Percentiles rank a stretch among this genome's conserved stretches.
Evolutionary conservation across 2,113 vertebrate genomes (phyloP).

Genomic region (Solea senegalensis): DNA sequence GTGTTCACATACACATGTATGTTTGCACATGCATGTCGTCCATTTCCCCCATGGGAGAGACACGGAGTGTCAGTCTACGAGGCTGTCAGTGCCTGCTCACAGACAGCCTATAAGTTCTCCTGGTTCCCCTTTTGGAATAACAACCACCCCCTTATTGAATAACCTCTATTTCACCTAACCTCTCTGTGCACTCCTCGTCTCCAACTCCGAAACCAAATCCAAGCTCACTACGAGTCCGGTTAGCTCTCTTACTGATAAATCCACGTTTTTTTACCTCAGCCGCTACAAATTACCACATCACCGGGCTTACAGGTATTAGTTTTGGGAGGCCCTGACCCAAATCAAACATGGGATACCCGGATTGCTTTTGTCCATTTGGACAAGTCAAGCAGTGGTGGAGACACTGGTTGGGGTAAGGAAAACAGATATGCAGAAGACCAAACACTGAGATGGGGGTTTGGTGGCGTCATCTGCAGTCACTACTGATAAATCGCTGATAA

Average conservation of each 20-base stretch:
- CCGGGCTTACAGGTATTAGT: slow-evolving; percentile 79
- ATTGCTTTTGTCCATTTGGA: slow-evolving; percentile 65
- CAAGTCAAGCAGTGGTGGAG: slow-evolving; percentile 50
- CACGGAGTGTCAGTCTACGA: slow-evolving; percentile 75
- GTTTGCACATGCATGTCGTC: slow-evolving; percentile 61
- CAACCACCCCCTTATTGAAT: slow-evolving; percentile 74
- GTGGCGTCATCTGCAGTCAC: slow-evolving; percentile 59
- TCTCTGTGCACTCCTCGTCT: slow-evolving; percentile 57
- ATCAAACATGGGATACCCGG: slow-evolving; percentile 57
- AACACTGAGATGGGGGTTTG: slow-evolving; percentile 25
- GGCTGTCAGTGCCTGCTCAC: slow-evolving; percentile 81
- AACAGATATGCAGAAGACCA: slow-evolving; percentile 43
- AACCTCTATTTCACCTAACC: slow-evolving; percentile 73
- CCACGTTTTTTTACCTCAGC: slow-evolving; percentile 67
- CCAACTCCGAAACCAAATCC: slow-evolving; percentile 60
- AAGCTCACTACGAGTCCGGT: slow-evolving; percentile 65
- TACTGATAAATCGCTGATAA: slow-evolving; percentile 53
- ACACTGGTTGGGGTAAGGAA: slow-evolving; percentile 51
- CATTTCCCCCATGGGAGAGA: slow-evolving; percentile 60
- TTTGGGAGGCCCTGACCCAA: slow-evolving; percentile 70
- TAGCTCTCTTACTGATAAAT: slow-evolving; percentile 67
- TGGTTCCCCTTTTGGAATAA: slow-evolving; percentile 76
- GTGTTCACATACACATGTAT: slow-evolving; percentile 39
- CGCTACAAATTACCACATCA: slow-evolving; percentile 82
- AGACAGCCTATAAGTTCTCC: slow-evolving; percentile 80